Base-by-base conservation (phyloP, 2,113 vertebrate genomes). In the Labrus mixtus region DNA sequence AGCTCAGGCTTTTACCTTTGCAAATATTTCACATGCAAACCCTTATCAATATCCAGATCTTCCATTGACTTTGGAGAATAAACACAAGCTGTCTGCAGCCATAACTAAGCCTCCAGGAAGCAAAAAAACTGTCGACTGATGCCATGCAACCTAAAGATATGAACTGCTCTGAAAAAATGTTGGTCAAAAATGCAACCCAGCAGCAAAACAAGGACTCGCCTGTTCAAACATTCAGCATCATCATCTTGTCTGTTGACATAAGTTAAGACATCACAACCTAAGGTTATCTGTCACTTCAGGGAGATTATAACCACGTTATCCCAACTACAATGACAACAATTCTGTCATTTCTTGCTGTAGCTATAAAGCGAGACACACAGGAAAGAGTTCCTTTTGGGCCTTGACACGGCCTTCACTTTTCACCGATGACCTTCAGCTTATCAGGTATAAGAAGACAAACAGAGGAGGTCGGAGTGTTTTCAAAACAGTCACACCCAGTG, bases 401-500 rank as follows among this genome's bases (percentile, higher is more conserved):
- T 16, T 62, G 73, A 77, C 60, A 84, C 71, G 62, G 41, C 68
- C 54, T 70, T 70, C 33, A 69, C 50, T 66, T 62, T 70, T 67
- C n/a, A 68, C 60, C 59, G 29, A 8, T 71, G 81, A 85, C 81
- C 78, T 60, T 68, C 43, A 64, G n/a, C 54, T 83, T 71, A 68
- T 80, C 87, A 66, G 80, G 59, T 77, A 6, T 33, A 81, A 85
- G 78, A 70, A 76, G 51, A 70, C 4, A 0, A 70, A 37, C 66
- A 43, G 29, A 75, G 73, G 55, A 82, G 63, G 74, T 73, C 53
- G 51, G 54, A 67, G 72, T 69, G 74, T 61, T 82, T 54, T 85
- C 76, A 73, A 85, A 90, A 91, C 67, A 73, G 46, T 82, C 41
- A 74, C 64, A 68, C 57, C 48, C 71, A 72, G 39, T 63, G 36